phyloP scores from a whole-genome alignment of 2,113 vertebrate genomes.

The Hippocampus abdominalis region DNA sequence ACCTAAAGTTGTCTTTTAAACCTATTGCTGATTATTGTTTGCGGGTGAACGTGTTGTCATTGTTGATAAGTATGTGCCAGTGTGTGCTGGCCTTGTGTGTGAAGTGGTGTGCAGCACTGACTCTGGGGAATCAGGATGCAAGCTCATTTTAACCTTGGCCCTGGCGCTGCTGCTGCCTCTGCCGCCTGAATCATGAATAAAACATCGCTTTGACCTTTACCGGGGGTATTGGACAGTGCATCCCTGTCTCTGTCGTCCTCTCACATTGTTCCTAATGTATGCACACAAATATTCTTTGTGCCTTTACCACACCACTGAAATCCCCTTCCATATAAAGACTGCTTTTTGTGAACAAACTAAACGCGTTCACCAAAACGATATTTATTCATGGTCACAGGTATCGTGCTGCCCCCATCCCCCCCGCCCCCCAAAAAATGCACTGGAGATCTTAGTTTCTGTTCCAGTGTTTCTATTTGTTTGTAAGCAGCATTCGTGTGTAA shows the following conservation, averaged over 20 bases:
- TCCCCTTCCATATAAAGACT: slow-evolving; percentile 8
- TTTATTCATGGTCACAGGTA: background rate
- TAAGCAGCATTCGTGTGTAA: slow-evolving; percentile 1
- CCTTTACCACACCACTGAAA: slow-evolving; percentile 15
- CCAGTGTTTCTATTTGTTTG: background rate
- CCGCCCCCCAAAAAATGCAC: background rate
- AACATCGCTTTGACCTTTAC: slow-evolving; percentile 76
- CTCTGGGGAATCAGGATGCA: slow-evolving; percentile 57
- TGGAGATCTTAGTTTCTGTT: slow-evolving; percentile 1
- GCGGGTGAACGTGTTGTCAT: slow-evolving; percentile 33
- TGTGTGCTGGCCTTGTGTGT: slow-evolving; percentile 69
- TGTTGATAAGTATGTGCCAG: slow-evolving; percentile 68
- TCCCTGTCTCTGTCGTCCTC: slow-evolving; percentile 52
- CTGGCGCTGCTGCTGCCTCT: slow-evolving; percentile 42
- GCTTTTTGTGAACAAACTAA: slow-evolving; percentile 2
- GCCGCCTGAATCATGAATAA: slow-evolving; percentile 70
- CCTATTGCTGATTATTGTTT: slow-evolving; percentile 33
- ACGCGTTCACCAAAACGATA: slow-evolving; percentile 1
- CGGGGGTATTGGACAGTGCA: slow-evolving; percentile 72
- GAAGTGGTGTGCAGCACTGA: slow-evolving; percentile 56
- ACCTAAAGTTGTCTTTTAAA: slow-evolving; percentile 25
- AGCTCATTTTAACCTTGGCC: slow-evolving; percentile 73
- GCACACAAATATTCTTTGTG: slow-evolving; percentile 41
- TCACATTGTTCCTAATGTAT: slow-evolving; percentile 44
- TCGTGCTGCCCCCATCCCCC: too few species aligned